phyloP scores from a whole-genome alignment of 2,113 vertebrate genomes.

The Chaetodon auriga region DNA sequence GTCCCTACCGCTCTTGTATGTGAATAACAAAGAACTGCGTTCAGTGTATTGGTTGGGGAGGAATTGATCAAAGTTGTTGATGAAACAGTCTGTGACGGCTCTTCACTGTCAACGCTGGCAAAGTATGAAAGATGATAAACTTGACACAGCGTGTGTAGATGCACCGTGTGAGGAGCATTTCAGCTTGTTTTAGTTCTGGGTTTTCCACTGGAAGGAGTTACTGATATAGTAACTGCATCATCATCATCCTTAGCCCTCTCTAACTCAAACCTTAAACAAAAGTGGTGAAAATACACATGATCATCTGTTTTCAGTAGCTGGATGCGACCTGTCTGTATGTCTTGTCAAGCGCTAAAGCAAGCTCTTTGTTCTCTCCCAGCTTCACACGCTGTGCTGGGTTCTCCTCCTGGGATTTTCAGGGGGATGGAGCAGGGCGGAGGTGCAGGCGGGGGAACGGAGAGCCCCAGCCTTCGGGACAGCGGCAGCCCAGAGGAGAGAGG shows the following conservation, averaged over 20 bases:
- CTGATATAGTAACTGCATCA: background rate
- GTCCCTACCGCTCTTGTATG: constrained; percentile 3
- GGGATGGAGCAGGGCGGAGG: constrained; percentile 88
- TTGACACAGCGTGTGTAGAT: background rate
- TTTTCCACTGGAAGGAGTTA: background rate
- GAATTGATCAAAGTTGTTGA: constrained; percentile 42
- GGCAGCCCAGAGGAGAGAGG: constrained; percentile 81
- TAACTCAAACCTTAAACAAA: background rate
- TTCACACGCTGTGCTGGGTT: constrained; percentile 87
- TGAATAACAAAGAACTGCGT: constrained; percentile 38
- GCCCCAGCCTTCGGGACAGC: constrained; percentile 86
- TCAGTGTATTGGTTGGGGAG: background rate
- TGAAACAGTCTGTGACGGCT: background rate
- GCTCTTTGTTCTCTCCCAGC: constrained; percentile 75
- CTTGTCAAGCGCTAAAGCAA: background rate
- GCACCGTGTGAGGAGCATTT: background rate
- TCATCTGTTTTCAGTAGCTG: background rate
- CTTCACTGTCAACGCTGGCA: constrained; percentile 16
- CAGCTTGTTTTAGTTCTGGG: no score
- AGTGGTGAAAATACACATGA: background rate
- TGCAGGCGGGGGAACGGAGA: constrained; percentile 73
- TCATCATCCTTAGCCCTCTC: background rate
- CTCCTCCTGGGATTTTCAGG: constrained; percentile 85
- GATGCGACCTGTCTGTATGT: background rate
- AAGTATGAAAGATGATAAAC: constrained; percentile 28